phyloP scores from a whole-genome alignment of 64 coral and sea anemone species.

The Dendrophyllia cribrosa region DNA sequence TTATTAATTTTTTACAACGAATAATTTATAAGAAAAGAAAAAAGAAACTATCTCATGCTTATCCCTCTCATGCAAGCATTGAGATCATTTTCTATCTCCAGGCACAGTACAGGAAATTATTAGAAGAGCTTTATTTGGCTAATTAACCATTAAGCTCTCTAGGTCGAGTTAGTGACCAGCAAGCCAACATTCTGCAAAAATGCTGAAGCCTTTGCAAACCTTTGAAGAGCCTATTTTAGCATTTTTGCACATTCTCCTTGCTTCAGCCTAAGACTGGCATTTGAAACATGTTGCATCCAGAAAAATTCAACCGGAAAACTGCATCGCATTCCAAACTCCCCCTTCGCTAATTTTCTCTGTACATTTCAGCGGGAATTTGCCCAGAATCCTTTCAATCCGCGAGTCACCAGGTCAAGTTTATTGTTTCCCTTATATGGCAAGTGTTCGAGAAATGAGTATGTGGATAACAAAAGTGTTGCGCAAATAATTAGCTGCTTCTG shows the following conservation, averaged over 20 bases:
- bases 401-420: constrained; percentile 34
- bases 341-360: constrained; percentile 22
- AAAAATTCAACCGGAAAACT: constrained; percentile 36
- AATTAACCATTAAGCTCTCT: neutral
- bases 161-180: neutral
- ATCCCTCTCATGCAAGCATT: neutral
- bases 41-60: neutral
- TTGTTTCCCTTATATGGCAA: constrained; percentile 19
- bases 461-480: constrained; percentile 6
- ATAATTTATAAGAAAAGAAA: neutral
- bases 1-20: no score
- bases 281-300: neutral
- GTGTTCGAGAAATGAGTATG: neutral
- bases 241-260: neutral
- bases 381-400: neutral
- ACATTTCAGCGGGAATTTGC: constrained; percentile 42
- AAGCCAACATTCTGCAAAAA: no score
- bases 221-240: neutral
- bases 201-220: no score
- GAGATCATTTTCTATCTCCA: neutral
- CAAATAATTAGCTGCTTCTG: neutral
- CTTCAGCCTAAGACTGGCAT: neutral
- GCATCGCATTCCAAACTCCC: constrained; percentile 11
- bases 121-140: neutral
- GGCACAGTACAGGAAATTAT: neutral